A percentile compares a stretch with the other conserved stretches of the same genome.
phyloP scores from a whole-genome alignment of 35 echinoderm and acorn worm species.

The Hemicentrotus pulcherrimus region DNA sequence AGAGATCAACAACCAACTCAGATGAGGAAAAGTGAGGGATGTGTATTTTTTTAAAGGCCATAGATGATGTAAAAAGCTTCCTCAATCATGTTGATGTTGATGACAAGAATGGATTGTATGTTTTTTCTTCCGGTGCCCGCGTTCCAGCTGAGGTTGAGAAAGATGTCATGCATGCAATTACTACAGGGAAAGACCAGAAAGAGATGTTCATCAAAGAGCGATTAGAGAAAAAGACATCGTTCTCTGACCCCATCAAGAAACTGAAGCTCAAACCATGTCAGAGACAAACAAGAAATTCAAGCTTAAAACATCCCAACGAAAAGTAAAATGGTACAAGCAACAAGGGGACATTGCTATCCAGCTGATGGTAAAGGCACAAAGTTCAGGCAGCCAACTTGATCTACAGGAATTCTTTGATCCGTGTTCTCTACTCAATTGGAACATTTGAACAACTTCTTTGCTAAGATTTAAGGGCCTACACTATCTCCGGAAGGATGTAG shows the following conservation, averaged over 20 bases:
- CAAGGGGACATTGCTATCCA: constrained; percentile 58
- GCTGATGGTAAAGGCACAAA: constrained; percentile 56
- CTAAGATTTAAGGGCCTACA: constrained; percentile 64
- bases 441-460: constrained; percentile 71
- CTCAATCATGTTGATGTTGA: constrained; percentile 64
- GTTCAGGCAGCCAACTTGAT: not conserved
- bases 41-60: constrained; percentile 55
- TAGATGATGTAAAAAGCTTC: constrained; percentile 59
- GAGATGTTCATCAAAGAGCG: constrained; percentile 59
- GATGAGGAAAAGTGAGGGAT: constrained; percentile 61
- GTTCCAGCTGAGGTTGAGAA: constrained; percentile 43
- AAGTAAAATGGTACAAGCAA: constrained; percentile 34
- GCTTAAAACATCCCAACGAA: constrained; percentile 58
- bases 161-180: constrained; percentile 62
- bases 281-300: constrained; percentile 54
- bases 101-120: constrained; percentile 55
- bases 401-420: constrained; percentile 62
- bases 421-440: constrained; percentile 73
- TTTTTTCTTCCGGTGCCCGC: constrained; percentile 49
- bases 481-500: constrained; percentile 51
- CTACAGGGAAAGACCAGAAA: constrained; percentile 58
- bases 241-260: constrained; percentile 78
- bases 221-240: constrained; percentile 42
- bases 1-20: constrained; percentile 58
- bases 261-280: constrained; percentile 64